These are phyloP conservation scores for Tachycineta bicolor DNA, from an alignment of 2,113 vertebrate species.

Conservation along the genomic window DNA sequence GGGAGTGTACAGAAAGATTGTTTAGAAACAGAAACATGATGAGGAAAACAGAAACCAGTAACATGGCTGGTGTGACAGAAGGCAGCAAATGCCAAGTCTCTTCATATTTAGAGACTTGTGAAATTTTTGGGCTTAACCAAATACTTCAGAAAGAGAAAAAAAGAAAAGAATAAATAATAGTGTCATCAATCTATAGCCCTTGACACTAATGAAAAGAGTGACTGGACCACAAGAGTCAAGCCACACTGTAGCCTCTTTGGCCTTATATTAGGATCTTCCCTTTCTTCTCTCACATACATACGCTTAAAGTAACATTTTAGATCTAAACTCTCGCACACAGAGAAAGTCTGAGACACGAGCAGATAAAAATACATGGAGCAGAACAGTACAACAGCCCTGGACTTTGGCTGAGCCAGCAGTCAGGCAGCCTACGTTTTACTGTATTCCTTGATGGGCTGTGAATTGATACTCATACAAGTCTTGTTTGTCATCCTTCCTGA, in stretches of 20 bases:
- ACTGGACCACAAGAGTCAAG: neutral
- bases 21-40: constrained; percentile 12
- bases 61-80: neutral
- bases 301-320: neutral
- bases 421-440: neutral
- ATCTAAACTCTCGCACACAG: neutral
- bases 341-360: neutral
- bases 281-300: neutral
- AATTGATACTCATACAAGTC: neutral
- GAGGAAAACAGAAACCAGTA: neutral
- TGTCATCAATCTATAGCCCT: neutral
- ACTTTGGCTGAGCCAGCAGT: neutral
- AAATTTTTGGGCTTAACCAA: neutral
- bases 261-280: neutral
- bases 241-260: neutral
- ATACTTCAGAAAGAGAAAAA: neutral
- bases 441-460: neutral
- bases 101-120: neutral
- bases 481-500: neutral
- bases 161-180: neutral
- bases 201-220: neutral
- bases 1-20: neutral
- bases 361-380: neutral
- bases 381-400: neutral
- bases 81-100: neutral